These are phyloP conservation scores for Anolis apletophallus DNA, from an alignment of 2,797 vertebrate genomes.

Conservation along the genomic window DNA sequence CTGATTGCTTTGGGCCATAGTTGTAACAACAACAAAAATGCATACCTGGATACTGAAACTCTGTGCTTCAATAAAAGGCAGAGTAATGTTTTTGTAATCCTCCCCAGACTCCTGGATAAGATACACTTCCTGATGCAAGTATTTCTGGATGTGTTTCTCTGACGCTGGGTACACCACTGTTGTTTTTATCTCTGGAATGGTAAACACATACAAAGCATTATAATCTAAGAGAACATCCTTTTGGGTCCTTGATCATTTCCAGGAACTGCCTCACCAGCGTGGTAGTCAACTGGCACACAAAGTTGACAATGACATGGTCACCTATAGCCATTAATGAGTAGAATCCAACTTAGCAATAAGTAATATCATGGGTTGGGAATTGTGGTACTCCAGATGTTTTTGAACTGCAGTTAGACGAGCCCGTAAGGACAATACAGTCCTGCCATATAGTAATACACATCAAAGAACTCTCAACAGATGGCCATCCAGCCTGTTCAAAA, in stretches of 20 bases:
- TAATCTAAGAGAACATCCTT: neutral
- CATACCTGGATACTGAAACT: constrained; percentile 91
- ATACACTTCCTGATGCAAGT: constrained; percentile 85
- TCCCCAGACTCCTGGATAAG: constrained; percentile 87
- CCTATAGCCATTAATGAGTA: neutral
- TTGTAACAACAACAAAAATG: neutral
- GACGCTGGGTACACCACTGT: constrained; percentile 94
- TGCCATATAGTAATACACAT: too few species aligned
- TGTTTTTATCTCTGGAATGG: constrained; percentile 87
- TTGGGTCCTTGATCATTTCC: neutral
- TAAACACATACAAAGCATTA: neutral
- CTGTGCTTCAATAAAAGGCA: constrained; percentile 88
- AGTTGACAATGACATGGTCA: neutral
- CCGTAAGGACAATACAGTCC: too few species aligned
- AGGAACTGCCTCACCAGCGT: accelerated
- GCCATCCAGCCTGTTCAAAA: too few species aligned
- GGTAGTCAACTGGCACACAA: accelerated
- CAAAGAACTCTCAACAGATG: too few species aligned
- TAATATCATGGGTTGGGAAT: neutral
- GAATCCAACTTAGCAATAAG: too few species aligned
- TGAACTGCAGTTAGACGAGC: too few species aligned
- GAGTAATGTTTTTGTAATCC: constrained; percentile 86
- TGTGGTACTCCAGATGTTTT: too few species aligned
- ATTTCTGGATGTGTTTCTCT: constrained; percentile 92
- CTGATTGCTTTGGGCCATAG: neutral